These are phyloP conservation scores for Caenorhabditis tropicalis DNA, from an alignment of 1,140 invertebrate species.

Conservation along the genomic window DNA sequence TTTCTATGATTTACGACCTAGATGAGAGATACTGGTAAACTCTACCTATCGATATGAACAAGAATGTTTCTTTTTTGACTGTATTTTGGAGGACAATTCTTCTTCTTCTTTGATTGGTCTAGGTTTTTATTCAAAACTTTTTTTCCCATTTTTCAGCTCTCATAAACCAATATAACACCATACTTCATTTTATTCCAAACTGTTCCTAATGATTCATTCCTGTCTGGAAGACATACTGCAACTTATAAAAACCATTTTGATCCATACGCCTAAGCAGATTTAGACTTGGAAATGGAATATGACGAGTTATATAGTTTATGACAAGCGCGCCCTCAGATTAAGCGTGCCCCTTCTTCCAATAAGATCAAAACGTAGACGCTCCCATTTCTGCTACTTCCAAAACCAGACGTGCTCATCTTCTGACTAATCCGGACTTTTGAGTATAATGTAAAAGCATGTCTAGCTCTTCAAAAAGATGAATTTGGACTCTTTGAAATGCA, in stretches of 20 bases:
- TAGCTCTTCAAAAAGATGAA: neutral
- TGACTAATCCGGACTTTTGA: constrained; percentile 16
- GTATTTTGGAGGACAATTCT: neutral
- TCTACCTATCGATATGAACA: neutral
- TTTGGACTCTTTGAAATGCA: neutral
- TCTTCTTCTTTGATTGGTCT: too few species aligned
- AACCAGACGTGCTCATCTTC: constrained; percentile 22
- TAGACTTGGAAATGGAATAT: neutral
- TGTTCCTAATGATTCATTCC: neutral
- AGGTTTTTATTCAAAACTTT: too few species aligned
- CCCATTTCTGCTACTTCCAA: neutral
- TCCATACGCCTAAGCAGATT: neutral
- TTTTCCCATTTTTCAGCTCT: too few species aligned
- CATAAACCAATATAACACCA: too few species aligned
- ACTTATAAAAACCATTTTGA: neutral
- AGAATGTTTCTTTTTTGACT: neutral
- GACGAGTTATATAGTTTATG: neutral
- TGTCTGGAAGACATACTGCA: neutral
- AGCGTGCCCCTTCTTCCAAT: neutral
- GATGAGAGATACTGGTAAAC: constrained; percentile 2
- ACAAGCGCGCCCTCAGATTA: neutral
- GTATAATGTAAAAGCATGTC: neutral
- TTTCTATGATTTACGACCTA: constrained; percentile 33
- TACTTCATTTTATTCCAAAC: too few species aligned
- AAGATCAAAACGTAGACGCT: constrained; percentile 8